These are phyloP conservation scores for Ctenopoma multispine DNA, from an alignment of 2,797 vertebrate species.

Conservation along the genomic window DNA sequence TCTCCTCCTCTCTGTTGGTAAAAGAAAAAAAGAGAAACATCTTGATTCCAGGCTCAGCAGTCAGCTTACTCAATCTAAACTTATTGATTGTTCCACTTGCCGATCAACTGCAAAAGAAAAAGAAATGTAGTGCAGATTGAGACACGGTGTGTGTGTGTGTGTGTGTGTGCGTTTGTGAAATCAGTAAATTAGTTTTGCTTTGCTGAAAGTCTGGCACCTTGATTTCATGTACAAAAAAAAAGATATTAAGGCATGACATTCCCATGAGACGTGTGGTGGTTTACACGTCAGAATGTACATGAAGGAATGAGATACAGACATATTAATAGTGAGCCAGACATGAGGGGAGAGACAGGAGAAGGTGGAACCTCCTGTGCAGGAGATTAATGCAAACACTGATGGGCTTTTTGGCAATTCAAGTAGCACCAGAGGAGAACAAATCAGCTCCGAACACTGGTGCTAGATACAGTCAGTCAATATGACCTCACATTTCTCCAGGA, in stretches of 20 bases:
- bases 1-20: conserved; percentile 41
- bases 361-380: neutral
- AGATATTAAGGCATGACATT: conserved; percentile 6
- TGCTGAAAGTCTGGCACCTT: conserved; percentile 41
- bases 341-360: neutral
- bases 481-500: too few species aligned
- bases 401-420: neutral
- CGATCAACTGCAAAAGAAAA: conserved; percentile 57
- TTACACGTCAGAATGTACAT: conserved; percentile 7
- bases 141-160: neutral
- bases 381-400: neutral
- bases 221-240: conserved; percentile 18
- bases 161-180: conserved; percentile 9
- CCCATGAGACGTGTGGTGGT: conserved; percentile 10
- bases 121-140: conserved; percentile 19
- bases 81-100: conserved; percentile 66
- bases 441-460: too few species aligned
- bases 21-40: conserved; percentile 28
- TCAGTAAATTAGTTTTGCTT: conserved; percentile 36
- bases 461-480: too few species aligned
- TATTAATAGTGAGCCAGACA: neutral
- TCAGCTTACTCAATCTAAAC: conserved; percentile 37
- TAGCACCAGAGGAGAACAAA: neutral
- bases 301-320: neutral
- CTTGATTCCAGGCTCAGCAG: conserved; percentile 55